Percentiles rank a stretch among this genome's conserved stretches.
Evolutionary conservation across 2,113 vertebrate genomes (phyloP).

Genomic region (Daphoenositta chrysoptera): DNA sequence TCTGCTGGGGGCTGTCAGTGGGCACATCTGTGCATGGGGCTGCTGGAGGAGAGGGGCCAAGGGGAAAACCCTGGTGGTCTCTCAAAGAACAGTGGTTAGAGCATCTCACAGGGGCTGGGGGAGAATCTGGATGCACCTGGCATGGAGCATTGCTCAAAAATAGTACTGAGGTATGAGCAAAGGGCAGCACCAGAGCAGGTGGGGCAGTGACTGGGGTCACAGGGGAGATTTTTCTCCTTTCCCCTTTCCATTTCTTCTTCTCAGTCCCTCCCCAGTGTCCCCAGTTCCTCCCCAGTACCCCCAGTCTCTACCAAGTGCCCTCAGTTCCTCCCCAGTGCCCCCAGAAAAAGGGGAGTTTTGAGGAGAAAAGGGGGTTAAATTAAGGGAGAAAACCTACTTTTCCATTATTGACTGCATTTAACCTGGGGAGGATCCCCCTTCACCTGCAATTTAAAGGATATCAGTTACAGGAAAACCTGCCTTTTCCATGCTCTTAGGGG

Average conservation of each 20-base stretch:
- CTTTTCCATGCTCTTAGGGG: not conserved
- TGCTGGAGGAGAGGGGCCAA: not conserved
- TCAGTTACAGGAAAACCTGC: not conserved
- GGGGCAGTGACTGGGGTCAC: not conserved
- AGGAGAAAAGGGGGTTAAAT: not conserved
- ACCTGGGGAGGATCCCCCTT: not conserved
- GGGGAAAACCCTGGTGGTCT: not conserved
- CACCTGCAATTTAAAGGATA: not conserved
- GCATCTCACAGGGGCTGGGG: not conserved
- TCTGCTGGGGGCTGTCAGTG: not conserved
- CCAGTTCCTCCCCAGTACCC: not conserved
- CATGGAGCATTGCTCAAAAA: not conserved
- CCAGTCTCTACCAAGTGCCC: not conserved
- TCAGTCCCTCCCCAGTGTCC: not conserved
- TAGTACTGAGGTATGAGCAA: not conserved
- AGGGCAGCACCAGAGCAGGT: not conserved
- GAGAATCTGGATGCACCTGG: not conserved
- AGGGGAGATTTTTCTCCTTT: not conserved
- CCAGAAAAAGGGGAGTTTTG: not conserved
- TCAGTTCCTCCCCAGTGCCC: not conserved
- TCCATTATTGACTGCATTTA: not conserved
- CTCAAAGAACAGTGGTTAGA: not conserved
- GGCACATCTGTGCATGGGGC: not conserved
- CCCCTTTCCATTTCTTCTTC: not conserved
- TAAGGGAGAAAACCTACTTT: not conserved